phyloP scores from a whole-genome alignment of 2,113 vertebrate genomes.

The Tragelaphus buxtoni region DNA sequence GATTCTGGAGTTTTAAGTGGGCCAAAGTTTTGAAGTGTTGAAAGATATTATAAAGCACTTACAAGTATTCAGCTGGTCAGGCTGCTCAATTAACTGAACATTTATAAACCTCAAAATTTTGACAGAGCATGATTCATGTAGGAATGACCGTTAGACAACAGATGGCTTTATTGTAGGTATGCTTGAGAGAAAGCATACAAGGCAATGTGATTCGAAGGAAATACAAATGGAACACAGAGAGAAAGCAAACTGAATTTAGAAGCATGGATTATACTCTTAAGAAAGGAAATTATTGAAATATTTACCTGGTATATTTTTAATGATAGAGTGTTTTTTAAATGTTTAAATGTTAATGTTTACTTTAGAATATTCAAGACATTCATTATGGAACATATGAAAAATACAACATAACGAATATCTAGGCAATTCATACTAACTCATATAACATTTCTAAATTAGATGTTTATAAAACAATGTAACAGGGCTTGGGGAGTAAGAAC shows the following conservation, averaged over 20 bases:
- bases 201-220: slow-evolving; percentile 1
- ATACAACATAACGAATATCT: background rate
- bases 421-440: background rate
- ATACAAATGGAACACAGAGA: background rate
- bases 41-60: slow-evolving; percentile 71
- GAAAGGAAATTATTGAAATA: slow-evolving; percentile 13
- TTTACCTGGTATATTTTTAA: background rate
- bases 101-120: slow-evolving; percentile 67
- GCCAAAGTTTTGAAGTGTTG: slow-evolving; percentile 31
- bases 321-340: background rate
- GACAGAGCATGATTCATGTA: slow-evolving; percentile 59
- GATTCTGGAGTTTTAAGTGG: slow-evolving; percentile 51
- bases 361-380: background rate
- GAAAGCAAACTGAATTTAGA: background rate
- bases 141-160: slow-evolving; percentile 61
- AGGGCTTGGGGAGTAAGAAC: background rate
- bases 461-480: background rate
- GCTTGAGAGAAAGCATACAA: slow-evolving; percentile 30
- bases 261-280: background rate
- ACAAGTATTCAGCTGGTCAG: slow-evolving; percentile 41
- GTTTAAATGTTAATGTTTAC: background rate
- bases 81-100: slow-evolving; percentile 57
- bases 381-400: background rate
- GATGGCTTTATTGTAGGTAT: slow-evolving; percentile 64
- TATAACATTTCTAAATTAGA: slow-evolving; percentile 14